Base-by-base conservation (phyloP, 2,113 vertebrate genomes). In the Atherinomorus stipes region DNA sequence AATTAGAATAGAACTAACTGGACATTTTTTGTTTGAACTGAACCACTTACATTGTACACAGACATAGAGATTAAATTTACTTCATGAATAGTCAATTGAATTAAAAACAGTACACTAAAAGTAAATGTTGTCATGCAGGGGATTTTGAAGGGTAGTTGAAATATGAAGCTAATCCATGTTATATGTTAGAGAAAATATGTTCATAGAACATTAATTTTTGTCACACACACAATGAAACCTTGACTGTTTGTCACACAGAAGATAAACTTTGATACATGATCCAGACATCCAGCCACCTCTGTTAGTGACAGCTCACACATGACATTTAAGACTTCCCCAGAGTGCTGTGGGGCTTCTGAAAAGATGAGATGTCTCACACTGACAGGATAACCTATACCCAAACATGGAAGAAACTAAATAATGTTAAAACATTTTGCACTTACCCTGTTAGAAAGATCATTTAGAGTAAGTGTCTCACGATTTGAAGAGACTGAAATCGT, bases 281-380 rank as follows among this genome's bases (percentile, higher is more conserved):
- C 44, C 68, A 71, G 62, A 44, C 78, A 65, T 74, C 45, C 19
- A 74, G 76, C 66, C 71, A 74, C 71, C 52, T 78, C 53, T 62
- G 67, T 68, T 54, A 50, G 68, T 71, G 74, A 81, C 77, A 80
- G 79, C 75, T 87, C 58, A 86, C 64, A 82, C 71, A 44, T n/a
- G 21, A 77, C 67, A 83, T 85, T 82, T 86, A 78, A 52, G 79
- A 57, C 58, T 50, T 69, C 80, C 58, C 66, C 16, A 42, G 68
- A 34, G 76, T 65, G 67, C 12, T 23, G 57, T 7, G 63, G 28
- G 64, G 45, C 49, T 79, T 69, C 65, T 81, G 64, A 90, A n/a
- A 85, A 74, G 53, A 68, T 66, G 53, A 47, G 71, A 2, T 28
- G 37, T 73, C 54, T 80, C 31, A 50, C 52, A 78, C 67, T 74